Evolutionary conservation across 2,113 vertebrate species (phyloP).

Genomic region (Micronisus gabar): DNA sequence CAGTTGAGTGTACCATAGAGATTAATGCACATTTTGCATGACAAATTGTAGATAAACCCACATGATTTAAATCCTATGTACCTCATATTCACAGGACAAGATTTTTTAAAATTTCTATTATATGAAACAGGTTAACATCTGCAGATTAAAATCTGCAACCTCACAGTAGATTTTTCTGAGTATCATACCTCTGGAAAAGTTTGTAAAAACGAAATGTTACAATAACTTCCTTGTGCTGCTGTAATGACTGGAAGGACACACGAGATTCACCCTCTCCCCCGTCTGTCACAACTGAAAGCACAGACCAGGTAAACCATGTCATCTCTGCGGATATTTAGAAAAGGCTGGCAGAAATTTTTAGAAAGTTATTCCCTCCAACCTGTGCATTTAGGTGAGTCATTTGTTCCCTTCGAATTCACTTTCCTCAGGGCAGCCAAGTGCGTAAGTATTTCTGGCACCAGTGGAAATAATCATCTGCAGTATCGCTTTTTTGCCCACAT

Average conservation of each 20-base stretch:
- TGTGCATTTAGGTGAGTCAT: neutral
- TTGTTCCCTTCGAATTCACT: neutral
- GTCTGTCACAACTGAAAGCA: neutral
- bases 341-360: neutral
- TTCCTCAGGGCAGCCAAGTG: neutral
- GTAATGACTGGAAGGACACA: neutral
- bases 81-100: neutral
- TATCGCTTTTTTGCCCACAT: neutral
- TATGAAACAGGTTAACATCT: neutral
- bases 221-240: neutral
- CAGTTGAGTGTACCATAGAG: neutral
- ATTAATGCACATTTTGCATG: neutral
- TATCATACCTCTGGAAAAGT: neutral
- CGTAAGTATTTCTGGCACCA: neutral
- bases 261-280: neutral
- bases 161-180: neutral
- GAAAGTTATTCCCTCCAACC: neutral
- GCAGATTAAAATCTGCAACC: neutral
- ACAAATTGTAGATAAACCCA: neutral
- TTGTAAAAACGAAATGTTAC: neutral
- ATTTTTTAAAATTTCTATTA: neutral
- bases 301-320: neutral
- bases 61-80: neutral
- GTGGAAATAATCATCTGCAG: neutral
- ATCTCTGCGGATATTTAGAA: neutral